Percentiles rank a stretch among this genome's conserved stretches.
Conservation (phyloP, 2,888 invertebrate genomes). For the Teinopalpus imperialis region DNA sequence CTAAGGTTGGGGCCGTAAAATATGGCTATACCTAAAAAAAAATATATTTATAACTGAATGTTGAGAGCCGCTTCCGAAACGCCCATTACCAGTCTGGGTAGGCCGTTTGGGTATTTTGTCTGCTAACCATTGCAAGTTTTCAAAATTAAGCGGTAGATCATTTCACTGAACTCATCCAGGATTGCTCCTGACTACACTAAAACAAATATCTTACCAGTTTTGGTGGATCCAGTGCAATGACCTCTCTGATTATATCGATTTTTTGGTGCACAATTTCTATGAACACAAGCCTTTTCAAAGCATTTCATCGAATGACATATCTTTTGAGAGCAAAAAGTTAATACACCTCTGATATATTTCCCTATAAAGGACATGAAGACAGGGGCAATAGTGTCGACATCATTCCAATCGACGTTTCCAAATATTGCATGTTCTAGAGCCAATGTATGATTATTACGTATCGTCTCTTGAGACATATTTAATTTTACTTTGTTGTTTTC, state of each 20-base stretch:
- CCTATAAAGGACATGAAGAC: conserved; percentile 69
- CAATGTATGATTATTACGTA: conserved; percentile 52
- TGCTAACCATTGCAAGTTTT: too few relatives aligned
- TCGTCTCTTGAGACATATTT: conserved; percentile 54
- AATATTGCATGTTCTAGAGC: conserved; percentile 66
- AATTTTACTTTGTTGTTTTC: conserved; percentile 60
- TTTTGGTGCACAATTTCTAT: conserved; percentile 58
- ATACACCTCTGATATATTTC: conserved; percentile 65
- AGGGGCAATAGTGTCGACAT: conserved; percentile 62
- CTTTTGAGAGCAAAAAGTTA: conserved; percentile 66
- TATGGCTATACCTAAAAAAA: too few relatives aligned
- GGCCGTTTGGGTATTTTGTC: too few relatives aligned
- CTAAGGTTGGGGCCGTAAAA: too few relatives aligned
- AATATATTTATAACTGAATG: too few relatives aligned
- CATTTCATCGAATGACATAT: conserved; percentile 73
- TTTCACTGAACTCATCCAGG: too few relatives aligned
- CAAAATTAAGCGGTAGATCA: too few relatives aligned
- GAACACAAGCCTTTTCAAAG: conserved; percentile 55
- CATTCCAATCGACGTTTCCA: conserved; percentile 67
- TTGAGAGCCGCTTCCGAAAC: too few relatives aligned
- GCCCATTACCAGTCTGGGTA: too few relatives aligned
- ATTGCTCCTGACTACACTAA: too few relatives aligned
- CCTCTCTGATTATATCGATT: conserved; percentile 63
- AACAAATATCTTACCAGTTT: conserved; percentile 58
- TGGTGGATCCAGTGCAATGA: conserved; percentile 61